Evolutionary conservation across 92 coral and sea anemone species (phyloP), one percentile per base, ranked within the genome.

Genomic region (Palythoa grandiflora): DNA sequence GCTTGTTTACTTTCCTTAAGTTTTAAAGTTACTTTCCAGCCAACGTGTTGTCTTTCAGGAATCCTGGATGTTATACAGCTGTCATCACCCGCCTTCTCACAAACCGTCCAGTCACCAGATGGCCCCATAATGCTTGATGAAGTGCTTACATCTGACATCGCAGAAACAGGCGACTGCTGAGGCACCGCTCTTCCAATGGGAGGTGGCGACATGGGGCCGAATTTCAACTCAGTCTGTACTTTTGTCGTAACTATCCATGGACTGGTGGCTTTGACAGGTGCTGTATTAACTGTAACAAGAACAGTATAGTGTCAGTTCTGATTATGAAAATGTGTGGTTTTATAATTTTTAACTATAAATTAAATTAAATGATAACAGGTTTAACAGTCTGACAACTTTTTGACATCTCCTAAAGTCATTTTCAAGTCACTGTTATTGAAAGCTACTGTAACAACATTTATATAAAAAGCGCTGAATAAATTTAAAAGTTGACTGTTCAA

Each of bases 41-140:
- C 99, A 3, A 98, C 98, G 75, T 97, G 98, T 86, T 97, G 99
- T 52, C 99, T 92, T 65, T 95, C 99, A 20, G 99, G 99, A 73
- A 97, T 95, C 88, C 79, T 95, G 83, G 98, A 98, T 12, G 96
- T 93, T 38, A 91, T 90, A 16, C 16, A 6, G 21, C 65, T 80
- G 16, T 93, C 93, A 15, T 91, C 86, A 1, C 78, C 77, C 16
- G 79, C 73, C 88, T 96, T 93, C 73, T 95, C 98, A 60, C 65
- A 83, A 4, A 97, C 96, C 17, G 91, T 87, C 99, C 99, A 97
- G 48, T 97, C 99, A 1, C 99, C 99, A 10, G 98, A 93, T 74
- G 95, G 96, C 17, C 95, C 96, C 84, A 93, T 77, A 37, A 95
- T 36, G 89, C 99, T 97, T 17, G 98, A 96, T 16, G 93, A 74